Evolutionary conservation across 37 sponge, comb jelly and placozoan species (phyloP), one percentile per base, ranked within the genome.

Genomic region (Eunapius fragilis): DNA sequence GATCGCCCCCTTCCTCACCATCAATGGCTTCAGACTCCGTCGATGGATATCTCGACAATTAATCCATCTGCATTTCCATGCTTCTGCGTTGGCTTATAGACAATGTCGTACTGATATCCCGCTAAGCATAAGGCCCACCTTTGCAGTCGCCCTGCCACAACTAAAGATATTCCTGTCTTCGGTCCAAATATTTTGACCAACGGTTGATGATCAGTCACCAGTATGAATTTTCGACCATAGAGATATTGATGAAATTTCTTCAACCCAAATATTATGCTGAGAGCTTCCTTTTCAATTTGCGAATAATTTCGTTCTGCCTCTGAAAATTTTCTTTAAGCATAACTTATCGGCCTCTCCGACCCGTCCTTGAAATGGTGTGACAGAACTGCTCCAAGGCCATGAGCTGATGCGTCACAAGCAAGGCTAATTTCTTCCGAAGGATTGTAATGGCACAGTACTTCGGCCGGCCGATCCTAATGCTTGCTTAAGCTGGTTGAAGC

Each of bases 21-120:
- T 19, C 72, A 36, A 28, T 26, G 12, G 25, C 35, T 17, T 69
- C 25, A 24, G 70, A 50, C 35, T 49, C 80, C 14, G 28, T 41
- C 26, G 80, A 31, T 14, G 92, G 88, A 4, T 78, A 67, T 0
- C 88, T 58, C 24, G 85, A 87, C 69, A 87, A 77, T n/a, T n/a
- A n/a, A n/a, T 37, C 82, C 76, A 69, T 91, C 91, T 3, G 85
- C 92, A 78, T 91, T 87, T 27, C 71, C 72, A 75, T 87, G 88
- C 24, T 87, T 49, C 69, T 79, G 70, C 25, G 92, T 91, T 13
- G 75, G 70, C 80, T 70, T 50, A 69, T 74, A 91, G 37, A 70
- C 25, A 0, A n/a, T n/a, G 36, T 67, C 37, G 27, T 91, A 91
- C 23, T 71, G 34, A 80, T 91, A 83, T 26, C 37, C 79, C 2